Evolutionary conservation across 2,797 vertebrate genomes (phyloP), one percentile per base, ranked within the genome.

Genomic region (Ptychadena robeensis): DNA sequence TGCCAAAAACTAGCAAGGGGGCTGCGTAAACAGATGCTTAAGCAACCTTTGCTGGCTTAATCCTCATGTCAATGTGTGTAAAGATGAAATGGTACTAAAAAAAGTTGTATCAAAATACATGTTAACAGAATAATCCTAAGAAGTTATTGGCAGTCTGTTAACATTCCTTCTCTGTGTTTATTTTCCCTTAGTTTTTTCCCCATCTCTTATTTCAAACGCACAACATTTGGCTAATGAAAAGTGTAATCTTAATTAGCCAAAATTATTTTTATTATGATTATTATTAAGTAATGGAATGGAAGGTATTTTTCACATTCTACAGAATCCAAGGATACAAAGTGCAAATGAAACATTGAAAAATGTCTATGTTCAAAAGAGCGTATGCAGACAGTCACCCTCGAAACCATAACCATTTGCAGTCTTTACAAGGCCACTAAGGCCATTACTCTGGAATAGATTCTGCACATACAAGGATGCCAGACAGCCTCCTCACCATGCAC

Each of bases 111-210:
- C 73, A 77, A 38, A 68, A 3, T 8, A 30, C 34, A 71, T 14
- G 70, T 82, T 82, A 78, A 15, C 35, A 70, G 28, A 69, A 35
- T 82, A 82, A 76, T 75, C 67, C 68, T 34, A 82, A 44, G 48
- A 32, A 70, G 34, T 25, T 30, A 48, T 59, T 65, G 81, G 48
- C 66, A 77, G 37, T 10, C 57, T 11, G 65, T 5, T 27, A 57
- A 28, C 80, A 76, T 70, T 82, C 72, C 72, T 40, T 4, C 4
- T 38, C 28, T 72, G 10, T 69, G 38, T 32, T 40, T 53, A 27
- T 40, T 32, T 44, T 76, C 80, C 59, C 37, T n/a, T 73, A 38
- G 27, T 31, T n/a, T 34, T 40, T 44, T 40, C 30, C 27, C 7
- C n/a, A 38, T 59, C 64, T 34, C 48, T 27, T 25, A 27, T 61